Evolutionary conservation across 2,113 vertebrate species (phyloP), one percentile per base, ranked within the genome.

Genomic region (Perognathus longimembris): DNA sequence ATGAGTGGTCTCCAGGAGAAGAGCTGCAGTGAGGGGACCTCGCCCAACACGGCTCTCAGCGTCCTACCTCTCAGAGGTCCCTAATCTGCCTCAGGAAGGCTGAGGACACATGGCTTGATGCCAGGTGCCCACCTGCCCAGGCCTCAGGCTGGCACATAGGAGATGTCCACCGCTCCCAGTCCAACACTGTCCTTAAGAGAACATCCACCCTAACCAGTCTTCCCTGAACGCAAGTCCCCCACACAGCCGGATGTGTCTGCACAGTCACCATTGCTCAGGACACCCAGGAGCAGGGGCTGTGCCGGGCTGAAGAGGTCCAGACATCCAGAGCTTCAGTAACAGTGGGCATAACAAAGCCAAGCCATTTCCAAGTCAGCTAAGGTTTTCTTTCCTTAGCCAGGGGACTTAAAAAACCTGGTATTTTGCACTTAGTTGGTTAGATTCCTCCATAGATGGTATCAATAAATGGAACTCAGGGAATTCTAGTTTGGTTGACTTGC

Each of bases 361-460:
- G 38, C 50, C 42, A 66, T 24, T 77, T 34, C 57, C 14, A 92
- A 76, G n/a, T 70, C 79, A 66, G 45, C 3, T 9, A 89, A 50
- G 40, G 79, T 54, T 82, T 92, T 67, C 75, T 17, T 74, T 77
- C 38, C 20, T 38, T 45, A 70, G 38, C 42, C 17, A 85, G 30
- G 14, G 34, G 59, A 94, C 64, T 59, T 75, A 28, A 59, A 94
- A n/a, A 95, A 59, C 78, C 74, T 82, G 21, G 63, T 63, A 20
- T 83, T 74, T 67, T 59, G 36, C 34, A 75, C 42, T 91, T 57
- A 67, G 20, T 67, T 75, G 54, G 63, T 64, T 50, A 66, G 38
- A 64, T 45, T 93, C 63, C 59, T 76, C 40, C 54, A 61, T 0
- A 81, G 14, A 45, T 1, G n/a, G 20, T n/a, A 75, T 70, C 64